Base-by-base conservation (phyloP, 2,888 invertebrate genomes). In the Tetrapedia diversipes region DNA sequence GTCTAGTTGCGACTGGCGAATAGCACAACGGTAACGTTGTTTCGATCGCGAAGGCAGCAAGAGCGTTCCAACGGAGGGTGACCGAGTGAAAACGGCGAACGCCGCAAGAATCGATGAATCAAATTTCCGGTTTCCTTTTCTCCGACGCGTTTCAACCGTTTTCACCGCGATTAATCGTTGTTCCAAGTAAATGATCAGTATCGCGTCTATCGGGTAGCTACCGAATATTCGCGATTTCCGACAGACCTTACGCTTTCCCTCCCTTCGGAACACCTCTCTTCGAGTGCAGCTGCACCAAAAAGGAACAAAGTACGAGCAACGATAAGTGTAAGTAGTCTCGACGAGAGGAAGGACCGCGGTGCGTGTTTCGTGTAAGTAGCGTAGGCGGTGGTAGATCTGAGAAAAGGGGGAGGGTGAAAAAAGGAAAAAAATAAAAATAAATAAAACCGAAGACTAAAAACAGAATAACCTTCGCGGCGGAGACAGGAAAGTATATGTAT, bases 231-330 rank as follows among this genome's bases (percentile, higher is more conserved):
- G n/a, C n/a, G n/a, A n/a, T n/a, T n/a, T n/a, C n/a, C n/a, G n/a
- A n/a, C n/a, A n/a, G n/a, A n/a, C n/a, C n/a, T 47, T 27, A 24
- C 65, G 65, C 56, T 39, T 24, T 22, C 32, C 22, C 32, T 8
- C 2, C 16, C 27, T 29, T 4, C 14, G 39, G 29, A 51, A 39
- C 39, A 11, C 29, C n/a, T 0, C 11, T 14, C 29, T 37, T 47
- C 49, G 27, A 41, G 27, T 27, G 29, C 45, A 61, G 29, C 19
- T 24, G 27, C 19, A 34, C 65, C 56, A 34, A 43, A 65, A 65
- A 65, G 65, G 65, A 65, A 66, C 57, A 34, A 66, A 57, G 16
- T 41, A 53, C 53, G 66, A 29, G 51, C n/a, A n/a, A n/a, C 61
- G 61, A 45, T 22, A 39, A 1, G 10, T n/a, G 59, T 16, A 4